phyloP scores from a whole-genome alignment of 2,888 invertebrate genomes.

The Muscina levida region DNA sequence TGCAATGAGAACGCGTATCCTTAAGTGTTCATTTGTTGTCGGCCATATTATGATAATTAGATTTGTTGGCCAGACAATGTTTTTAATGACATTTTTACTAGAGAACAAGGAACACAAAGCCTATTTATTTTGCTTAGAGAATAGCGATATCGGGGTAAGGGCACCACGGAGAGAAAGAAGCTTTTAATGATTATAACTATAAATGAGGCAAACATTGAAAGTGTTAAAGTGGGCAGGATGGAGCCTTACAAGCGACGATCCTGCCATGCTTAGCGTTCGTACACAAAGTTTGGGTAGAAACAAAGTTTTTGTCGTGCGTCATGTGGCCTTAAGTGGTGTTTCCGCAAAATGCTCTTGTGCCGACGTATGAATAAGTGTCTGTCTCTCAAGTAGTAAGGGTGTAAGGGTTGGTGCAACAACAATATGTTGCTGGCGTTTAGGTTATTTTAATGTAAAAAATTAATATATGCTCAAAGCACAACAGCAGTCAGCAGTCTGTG shows the following conservation, averaged over 20 bases:
- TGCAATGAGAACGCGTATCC: neutral
- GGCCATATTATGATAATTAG: conserved; percentile 64
- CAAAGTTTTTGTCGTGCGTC: conserved; percentile 25
- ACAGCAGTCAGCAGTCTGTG: conserved; percentile 21
- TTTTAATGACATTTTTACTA: conserved; percentile 44
- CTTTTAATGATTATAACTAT: conserved; percentile 23
- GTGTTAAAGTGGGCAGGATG: conserved; percentile 32
- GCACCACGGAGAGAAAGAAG: neutral
- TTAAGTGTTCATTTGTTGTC: conserved; percentile 52
- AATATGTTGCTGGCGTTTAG: conserved; percentile 55
- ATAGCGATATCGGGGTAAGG: no score
- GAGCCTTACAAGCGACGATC: no score
- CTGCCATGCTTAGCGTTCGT: neutral
- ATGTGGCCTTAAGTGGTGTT: conserved; percentile 46
- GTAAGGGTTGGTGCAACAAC: conserved; percentile 58
- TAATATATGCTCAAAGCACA: conserved; percentile 42
- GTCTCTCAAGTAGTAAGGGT: neutral
- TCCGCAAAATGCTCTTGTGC: neutral
- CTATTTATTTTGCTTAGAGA: conserved; percentile 28
- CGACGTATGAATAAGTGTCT: neutral
- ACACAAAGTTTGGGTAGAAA: neutral
- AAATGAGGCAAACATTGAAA: conserved; percentile 21
- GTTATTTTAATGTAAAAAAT: conserved; percentile 29
- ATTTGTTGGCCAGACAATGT: conserved; percentile 53
- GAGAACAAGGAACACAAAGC: conserved; percentile 19